A percentile compares a stretch with the other conserved stretches of the same genome.
Conservation (phyloP, 2,797 vertebrate genomes). For the Liparis tanakae region DNA sequence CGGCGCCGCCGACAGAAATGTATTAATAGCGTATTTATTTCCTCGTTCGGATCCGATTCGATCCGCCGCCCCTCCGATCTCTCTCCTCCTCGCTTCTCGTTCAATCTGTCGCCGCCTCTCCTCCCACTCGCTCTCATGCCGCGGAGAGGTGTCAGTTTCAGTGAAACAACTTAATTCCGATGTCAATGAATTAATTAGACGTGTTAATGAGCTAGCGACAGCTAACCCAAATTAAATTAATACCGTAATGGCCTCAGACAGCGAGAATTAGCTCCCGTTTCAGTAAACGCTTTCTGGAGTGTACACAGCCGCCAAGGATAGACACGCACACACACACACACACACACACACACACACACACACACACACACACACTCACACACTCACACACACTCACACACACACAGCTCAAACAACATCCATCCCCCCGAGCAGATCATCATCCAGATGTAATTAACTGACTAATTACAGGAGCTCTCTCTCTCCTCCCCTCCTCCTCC, state of each 20-base stretch:
- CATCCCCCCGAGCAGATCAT: constrained; percentile 96
- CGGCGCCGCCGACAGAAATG: constrained; percentile 61
- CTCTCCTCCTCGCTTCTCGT: constrained; percentile 43
- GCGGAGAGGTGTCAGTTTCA: constrained; percentile 97
- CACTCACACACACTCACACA: constrained; percentile 48
- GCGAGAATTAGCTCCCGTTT: constrained; percentile 99
- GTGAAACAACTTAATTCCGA: constrained; percentile 99
- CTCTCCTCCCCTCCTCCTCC: constrained; percentile 47
- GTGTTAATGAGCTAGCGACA: constrained; percentile 99
- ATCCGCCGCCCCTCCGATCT: constrained; percentile 62
- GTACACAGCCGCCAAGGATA: constrained; percentile 93
- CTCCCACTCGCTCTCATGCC: constrained; percentile 67
- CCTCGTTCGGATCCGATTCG: constrained; percentile 65
- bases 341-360: constrained; percentile 56
- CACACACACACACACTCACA: constrained; percentile 56
- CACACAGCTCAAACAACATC: constrained; percentile 81
- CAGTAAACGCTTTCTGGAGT: constrained; percentile 99
- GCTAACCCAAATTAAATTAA: constrained; percentile 99
- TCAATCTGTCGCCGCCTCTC: constrained; percentile 71
- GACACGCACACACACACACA: constrained; percentile 60
- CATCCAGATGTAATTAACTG: constrained; percentile 97
- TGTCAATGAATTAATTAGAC: constrained; percentile 99
- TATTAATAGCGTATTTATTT: constrained; percentile 67
- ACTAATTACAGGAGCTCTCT: constrained; percentile 90
- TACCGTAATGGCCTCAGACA: constrained; percentile 99